phyloP scores from a whole-genome alignment of 2,113 vertebrate genomes.

The Tor tambroides region DNA sequence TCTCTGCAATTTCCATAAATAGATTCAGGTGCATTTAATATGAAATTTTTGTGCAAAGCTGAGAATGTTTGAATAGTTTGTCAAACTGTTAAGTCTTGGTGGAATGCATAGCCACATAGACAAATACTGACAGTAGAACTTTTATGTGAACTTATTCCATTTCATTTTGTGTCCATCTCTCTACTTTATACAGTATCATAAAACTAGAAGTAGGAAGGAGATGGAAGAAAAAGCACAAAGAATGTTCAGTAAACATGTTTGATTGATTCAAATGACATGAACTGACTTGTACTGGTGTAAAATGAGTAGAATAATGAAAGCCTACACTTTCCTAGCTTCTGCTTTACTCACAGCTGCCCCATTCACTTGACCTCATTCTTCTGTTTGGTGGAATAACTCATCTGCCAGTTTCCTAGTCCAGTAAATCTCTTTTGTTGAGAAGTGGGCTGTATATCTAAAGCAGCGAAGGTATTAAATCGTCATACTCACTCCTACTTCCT shows the following conservation, averaged over 20 bases:
- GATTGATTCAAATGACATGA: not conserved
- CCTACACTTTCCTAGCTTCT: not conserved
- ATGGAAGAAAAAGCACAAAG: not conserved
- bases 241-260: not conserved
- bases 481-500: conserved; percentile 57
- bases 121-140: too few relatives aligned
- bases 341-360: not conserved
- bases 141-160: not conserved
- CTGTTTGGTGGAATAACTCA: conserved; percentile 14
- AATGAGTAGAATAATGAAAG: not conserved
- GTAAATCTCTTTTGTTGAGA: conserved; percentile 42
- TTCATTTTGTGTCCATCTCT: not conserved
- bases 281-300: not conserved
- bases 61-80: not conserved
- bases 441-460: conserved; percentile 31
- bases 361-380: not conserved
- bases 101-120: not conserved
- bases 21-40: conserved; percentile 44
- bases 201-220: not conserved
- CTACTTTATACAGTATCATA: not conserved
- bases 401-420: not conserved
- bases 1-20: conserved; percentile 68
- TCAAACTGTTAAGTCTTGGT: not conserved
- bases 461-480: too few relatives aligned
- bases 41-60: conserved; percentile 16